Base-by-base conservation (phyloP, 1,140 invertebrate species). In the Agrypnia vestita region DNA sequence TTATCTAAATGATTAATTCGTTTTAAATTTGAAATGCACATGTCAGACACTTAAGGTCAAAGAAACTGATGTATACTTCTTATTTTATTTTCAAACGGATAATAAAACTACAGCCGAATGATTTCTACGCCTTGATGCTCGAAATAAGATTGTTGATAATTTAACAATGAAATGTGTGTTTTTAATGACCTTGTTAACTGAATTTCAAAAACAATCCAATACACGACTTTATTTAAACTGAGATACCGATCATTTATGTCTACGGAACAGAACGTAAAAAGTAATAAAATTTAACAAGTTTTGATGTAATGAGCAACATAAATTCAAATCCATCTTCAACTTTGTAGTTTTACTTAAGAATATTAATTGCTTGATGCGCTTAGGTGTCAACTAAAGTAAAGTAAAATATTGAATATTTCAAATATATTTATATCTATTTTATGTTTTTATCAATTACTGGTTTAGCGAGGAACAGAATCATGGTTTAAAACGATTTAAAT, bases 1-100 rank as follows among this genome's bases (percentile, higher is more conserved):
- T 62, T 76, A 76, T 76, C 74, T 49, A 47, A 47, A 64, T 76
- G 74, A 76, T 76, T 76, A 76, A 76, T 76, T 44, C 46, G 15
- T 59, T 75, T 59, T 46, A 51, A 75, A 44, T 67, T 46, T 11
- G 8, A n/a, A 56, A 56, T 56, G 19, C 12, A 62, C 55, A 62
- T 15, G 15, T 17, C 13, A 47, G 15, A 43, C 12, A 67, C 44
- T 17, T 56, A 21, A 44, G 46, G 64, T 69, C 15, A 69, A 25
- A 62, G 25, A 35, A 6, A 35, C 25, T 6, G 1, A 62, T 62
- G 59, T 35, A 19, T n/a, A n/a, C 46, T 11, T n/a, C 4, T 74
- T 59, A 3, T 21, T 74, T 56, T 59, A 53, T 25, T 47, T 13
- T 43, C 3, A 49, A 72, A 51, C 61, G 19, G 12, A 72, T 74